phyloP scores from a whole-genome alignment of 2,888 invertebrate species.

The Scotopteryx bipunctaria region DNA sequence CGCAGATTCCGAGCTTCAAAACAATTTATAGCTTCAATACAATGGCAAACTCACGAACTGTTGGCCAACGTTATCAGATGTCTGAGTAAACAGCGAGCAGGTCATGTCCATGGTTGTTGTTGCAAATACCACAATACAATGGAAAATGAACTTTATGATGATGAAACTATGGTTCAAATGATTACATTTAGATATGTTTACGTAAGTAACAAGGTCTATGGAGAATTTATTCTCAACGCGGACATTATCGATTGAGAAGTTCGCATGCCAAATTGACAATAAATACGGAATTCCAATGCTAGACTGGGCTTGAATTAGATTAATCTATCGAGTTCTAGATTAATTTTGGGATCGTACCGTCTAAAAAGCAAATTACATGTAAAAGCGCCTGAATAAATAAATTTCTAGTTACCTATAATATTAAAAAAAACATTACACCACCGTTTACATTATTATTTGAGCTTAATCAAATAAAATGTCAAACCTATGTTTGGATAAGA shows the following conservation, averaged over 20 bases:
- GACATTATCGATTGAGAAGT: constrained; percentile 32
- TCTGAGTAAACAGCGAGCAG: constrained; percentile 51
- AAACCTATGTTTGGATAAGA: not conserved
- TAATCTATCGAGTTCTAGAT: no score
- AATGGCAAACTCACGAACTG: constrained; percentile 50
- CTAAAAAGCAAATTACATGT: no score
- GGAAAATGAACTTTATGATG: constrained; percentile 14
- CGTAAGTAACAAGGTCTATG: constrained; percentile 36
- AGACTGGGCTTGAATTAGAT: constrained; percentile 7
- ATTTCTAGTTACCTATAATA: no score
- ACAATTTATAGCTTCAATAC: constrained; percentile 32
- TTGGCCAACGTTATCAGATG: constrained; percentile 44
- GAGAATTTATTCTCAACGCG: constrained; percentile 47
- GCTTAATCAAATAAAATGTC: no score
- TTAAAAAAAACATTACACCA: no score
- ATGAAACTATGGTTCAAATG: constrained; percentile 19
- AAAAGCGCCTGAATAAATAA: no score
- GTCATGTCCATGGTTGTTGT: constrained; percentile 40
- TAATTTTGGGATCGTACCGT: no score
- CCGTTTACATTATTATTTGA: no score
- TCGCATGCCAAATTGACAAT: constrained; percentile 34
- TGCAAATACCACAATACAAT: constrained; percentile 1
- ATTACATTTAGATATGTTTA: constrained; percentile 14
- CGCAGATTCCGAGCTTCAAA: constrained; percentile 12
- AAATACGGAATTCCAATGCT: constrained; percentile 19